Conservation (phyloP, 92 coral and sea anemone species). For the Palythoa grandis region DNA sequence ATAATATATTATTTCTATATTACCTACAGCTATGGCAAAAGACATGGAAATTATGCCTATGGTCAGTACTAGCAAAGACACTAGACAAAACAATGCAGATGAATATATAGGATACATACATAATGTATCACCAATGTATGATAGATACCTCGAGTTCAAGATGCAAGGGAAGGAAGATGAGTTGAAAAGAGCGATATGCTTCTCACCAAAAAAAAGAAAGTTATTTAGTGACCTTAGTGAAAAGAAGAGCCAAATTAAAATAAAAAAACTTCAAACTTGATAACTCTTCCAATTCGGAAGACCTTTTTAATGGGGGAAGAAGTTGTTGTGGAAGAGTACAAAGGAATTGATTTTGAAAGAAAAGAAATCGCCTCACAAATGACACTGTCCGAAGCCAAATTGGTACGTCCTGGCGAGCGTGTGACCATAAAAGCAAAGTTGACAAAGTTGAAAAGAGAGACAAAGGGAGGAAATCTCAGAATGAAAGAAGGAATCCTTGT, state of each 20-base stretch:
- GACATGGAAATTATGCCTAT: conserved; percentile 18
- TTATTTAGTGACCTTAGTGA: conserved; percentile 24
- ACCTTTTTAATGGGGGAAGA: conserved; percentile 20
- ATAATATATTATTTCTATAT: conserved; percentile 14
- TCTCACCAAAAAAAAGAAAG: conserved; percentile 24
- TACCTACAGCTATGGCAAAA: conserved; percentile 18
- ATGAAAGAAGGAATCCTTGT: no score
- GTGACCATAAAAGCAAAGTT: conserved; percentile 14
- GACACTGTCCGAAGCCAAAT: conserved; percentile 25
- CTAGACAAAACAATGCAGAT: conserved; percentile 4
- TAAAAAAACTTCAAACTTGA: conserved; percentile 27
- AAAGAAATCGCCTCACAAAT: conserved; percentile 18
- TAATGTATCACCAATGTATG: conserved; percentile 17
- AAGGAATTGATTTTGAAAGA: conserved; percentile 16
- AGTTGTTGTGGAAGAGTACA: conserved; percentile 14
- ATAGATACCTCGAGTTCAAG: conserved; percentile 6
- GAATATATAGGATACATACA: conserved; percentile 7
- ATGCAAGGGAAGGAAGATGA: conserved; percentile 3
- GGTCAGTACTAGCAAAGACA: conserved; percentile 24
- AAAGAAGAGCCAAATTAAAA: conserved; percentile 16
- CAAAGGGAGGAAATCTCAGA: no score
- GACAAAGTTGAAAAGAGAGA: conserved; percentile 24
- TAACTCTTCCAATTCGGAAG: conserved; percentile 19
- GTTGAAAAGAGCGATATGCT: no score
- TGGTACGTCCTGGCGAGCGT: conserved; percentile 20